phyloP scores from a whole-genome alignment of 1,140 invertebrate genomes.

The Ylistrum balloti region DNA sequence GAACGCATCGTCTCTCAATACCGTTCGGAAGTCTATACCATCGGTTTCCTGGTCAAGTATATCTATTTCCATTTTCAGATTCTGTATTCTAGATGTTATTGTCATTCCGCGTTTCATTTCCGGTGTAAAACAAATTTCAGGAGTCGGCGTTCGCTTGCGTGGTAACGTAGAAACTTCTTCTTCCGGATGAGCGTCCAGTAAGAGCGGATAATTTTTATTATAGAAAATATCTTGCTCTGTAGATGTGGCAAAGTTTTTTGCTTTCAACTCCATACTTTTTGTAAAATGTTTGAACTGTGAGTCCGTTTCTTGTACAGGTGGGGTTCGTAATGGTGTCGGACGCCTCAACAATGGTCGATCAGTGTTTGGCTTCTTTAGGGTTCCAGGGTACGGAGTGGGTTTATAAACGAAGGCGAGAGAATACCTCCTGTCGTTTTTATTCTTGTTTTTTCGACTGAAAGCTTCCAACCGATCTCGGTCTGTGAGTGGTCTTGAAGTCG shows the following conservation, averaged over 20 bases:
- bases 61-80: conserved; percentile 40
- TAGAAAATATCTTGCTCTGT: conserved; percentile 52
- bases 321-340: background rate
- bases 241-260: conserved; percentile 43
- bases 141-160: conserved; percentile 27
- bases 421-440: background rate
- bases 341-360: conserved; percentile 43
- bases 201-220: conserved; percentile 43
- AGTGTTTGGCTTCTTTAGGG: background rate
- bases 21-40: background rate
- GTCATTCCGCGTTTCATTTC: conserved; percentile 51
- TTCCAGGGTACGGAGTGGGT: background rate
- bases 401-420: conserved; percentile 2
- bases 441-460: background rate
- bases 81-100: conserved; percentile 36
- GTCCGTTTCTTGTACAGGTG: conserved; percentile 29
- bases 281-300: conserved; percentile 46
- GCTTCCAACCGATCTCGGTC: background rate
- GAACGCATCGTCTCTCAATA: background rate
- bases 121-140: background rate
- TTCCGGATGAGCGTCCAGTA: conserved; percentile 43
- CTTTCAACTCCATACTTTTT: conserved; percentile 41
- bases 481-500: background rate
- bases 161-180: background rate
- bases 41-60: conserved; percentile 1